These are phyloP conservation scores for Sternotherus odoratus DNA, from an alignment of 2,797 vertebrate species.

Conservation along the genomic window DNA sequence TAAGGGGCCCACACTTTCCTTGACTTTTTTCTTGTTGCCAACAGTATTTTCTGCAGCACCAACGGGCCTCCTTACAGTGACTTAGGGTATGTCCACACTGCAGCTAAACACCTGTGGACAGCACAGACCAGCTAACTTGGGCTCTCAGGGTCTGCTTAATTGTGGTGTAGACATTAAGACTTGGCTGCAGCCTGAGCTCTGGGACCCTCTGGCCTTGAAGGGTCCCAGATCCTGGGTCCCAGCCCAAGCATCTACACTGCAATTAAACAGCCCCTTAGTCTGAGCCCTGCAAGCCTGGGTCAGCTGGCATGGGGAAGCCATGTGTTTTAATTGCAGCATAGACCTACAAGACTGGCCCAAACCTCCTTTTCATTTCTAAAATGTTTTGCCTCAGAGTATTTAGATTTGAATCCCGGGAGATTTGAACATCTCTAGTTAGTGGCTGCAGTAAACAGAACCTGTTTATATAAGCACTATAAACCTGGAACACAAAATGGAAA, in stretches of 20 bases:
- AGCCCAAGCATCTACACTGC: background rate
- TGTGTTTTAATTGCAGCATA: background rate
- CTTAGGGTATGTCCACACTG: background rate
- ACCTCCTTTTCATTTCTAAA: background rate
- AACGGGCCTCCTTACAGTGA: background rate
- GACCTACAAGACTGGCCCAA: background rate
- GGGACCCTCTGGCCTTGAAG: no score
- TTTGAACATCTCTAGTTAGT: background rate
- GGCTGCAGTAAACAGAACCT: background rate
- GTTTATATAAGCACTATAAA: background rate
- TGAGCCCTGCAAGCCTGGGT: background rate
- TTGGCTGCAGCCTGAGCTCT: no score
- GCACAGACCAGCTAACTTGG: background rate
- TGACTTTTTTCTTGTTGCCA: no score
- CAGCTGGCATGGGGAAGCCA: background rate
- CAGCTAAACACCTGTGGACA: background rate
- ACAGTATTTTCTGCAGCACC: fast-evolving
- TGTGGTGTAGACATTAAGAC: background rate
- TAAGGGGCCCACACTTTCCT: no score
- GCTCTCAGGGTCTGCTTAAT: background rate
- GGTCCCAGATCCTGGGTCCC: background rate
- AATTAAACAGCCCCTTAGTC: background rate
- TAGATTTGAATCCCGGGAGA: background rate
- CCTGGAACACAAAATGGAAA: background rate
- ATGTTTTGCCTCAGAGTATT: background rate